Evolutionary conservation across 2,113 vertebrate species (phyloP).

Genomic region (Phylloscopus whistleri): DNA sequence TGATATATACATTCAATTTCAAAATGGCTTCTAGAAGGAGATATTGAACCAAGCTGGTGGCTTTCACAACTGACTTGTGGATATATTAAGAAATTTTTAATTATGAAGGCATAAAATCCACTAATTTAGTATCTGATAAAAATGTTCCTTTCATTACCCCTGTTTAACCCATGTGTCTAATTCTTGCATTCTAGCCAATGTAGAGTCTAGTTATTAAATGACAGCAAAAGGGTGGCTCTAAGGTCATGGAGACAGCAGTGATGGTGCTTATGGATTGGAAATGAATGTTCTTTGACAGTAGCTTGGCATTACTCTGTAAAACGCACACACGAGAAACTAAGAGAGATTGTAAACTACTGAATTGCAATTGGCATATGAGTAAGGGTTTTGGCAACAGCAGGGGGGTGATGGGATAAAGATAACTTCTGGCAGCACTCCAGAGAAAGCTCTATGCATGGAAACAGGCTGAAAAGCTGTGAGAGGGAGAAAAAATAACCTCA

Average conservation of each 20-base stretch:
- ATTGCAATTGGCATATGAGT: conserved; percentile 2
- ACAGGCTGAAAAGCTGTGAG: background rate
- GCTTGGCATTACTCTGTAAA: background rate
- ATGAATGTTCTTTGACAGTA: background rate
- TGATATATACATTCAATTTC: fast-evolving
- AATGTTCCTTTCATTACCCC: background rate
- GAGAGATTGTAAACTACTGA: conserved; percentile 5
- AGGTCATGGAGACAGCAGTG: background rate
- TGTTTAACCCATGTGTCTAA: background rate
- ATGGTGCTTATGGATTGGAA: background rate
- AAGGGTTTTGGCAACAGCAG: conserved; percentile 38
- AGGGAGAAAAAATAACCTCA: conserved; percentile 24
- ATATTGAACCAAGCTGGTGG: background rate
- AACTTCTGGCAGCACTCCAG: conserved; percentile 43
- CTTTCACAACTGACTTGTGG: background rate
- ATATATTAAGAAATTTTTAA: background rate
- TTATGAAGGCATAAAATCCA: background rate
- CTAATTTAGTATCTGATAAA: background rate
- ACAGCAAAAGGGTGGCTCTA: background rate
- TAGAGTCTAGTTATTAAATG: background rate
- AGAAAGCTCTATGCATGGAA: background rate
- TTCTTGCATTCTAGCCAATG: background rate
- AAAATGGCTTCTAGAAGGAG: background rate
- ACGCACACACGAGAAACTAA: background rate
- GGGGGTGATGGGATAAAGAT: conserved; percentile 45